Evolutionary conservation across 2,113 vertebrate genomes (phyloP).

Genomic region (Mormyrus lacerda): DNA sequence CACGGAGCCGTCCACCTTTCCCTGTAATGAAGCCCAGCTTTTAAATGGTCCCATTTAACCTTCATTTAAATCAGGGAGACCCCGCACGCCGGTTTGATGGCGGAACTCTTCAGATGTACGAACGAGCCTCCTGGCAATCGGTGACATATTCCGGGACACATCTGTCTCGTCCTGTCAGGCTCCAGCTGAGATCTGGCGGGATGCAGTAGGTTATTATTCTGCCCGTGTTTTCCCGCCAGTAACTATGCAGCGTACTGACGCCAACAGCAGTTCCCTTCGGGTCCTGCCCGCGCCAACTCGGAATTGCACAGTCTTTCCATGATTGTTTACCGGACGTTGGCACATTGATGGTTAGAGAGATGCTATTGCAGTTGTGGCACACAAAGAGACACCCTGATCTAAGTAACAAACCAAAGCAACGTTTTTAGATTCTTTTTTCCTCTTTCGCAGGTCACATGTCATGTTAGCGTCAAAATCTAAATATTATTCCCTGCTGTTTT

Average conservation of each 20-base stretch:
- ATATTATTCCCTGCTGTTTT: not conserved
- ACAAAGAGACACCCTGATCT: not conserved
- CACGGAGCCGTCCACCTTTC: constrained; percentile 57
- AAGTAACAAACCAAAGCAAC: not conserved
- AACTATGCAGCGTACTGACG: not conserved
- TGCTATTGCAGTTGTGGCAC: not conserved
- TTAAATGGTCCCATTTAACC: constrained; percentile 63
- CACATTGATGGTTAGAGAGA: not conserved
- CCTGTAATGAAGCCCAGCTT: constrained; percentile 51
- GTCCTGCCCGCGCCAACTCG: not conserved
- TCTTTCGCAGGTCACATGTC: not conserved
- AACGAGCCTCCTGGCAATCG: constrained; percentile 48
- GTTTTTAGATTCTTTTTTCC: not conserved
- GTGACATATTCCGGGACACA: constrained; percentile 54
- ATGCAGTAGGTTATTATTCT: not conserved
- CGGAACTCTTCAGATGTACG: constrained; percentile 55
- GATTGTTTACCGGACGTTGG: not conserved
- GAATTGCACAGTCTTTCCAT: not conserved
- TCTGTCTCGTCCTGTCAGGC: constrained; percentile 49
- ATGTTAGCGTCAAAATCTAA: not conserved
- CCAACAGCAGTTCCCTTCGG: not conserved
- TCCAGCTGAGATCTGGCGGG: constrained; percentile 22
- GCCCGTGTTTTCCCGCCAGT: constrained; percentile 11
- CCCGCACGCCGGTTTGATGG: constrained; percentile 45
- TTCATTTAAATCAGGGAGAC: constrained; percentile 54